Evolutionary conservation across 2,888 invertebrate species (phyloP).

Genomic region (Maniola hyperantus): DNA sequence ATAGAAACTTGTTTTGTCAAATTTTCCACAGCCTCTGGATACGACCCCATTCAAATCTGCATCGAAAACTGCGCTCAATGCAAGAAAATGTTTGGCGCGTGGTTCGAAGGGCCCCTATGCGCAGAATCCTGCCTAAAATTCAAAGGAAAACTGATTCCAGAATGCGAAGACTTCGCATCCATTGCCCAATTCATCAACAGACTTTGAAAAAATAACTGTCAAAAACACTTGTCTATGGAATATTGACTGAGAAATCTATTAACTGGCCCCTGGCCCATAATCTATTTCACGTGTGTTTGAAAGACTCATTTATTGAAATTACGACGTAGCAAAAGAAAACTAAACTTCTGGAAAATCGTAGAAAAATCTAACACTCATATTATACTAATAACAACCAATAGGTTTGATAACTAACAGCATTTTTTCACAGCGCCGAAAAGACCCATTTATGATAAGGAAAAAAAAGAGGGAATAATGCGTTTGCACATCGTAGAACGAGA

Average conservation of each 20-base stretch:
- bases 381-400: no score
- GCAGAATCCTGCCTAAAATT: constrained; percentile 92
- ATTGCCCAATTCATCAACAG: constrained; percentile 89
- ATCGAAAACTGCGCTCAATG: constrained; percentile 95
- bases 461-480: no score
- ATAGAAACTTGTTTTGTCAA: constrained; percentile 9
- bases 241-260: constrained; percentile 6
- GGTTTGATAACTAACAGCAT: no score
- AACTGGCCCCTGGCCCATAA: neutral
- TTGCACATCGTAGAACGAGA: neutral
- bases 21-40: constrained; percentile 66
- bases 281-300: neutral
- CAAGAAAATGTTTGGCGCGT: constrained; percentile 93
- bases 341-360: no score
- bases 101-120: constrained; percentile 93
- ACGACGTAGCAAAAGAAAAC: neutral
- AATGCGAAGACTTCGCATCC: constrained; percentile 91
- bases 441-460: no score
- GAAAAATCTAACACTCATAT: no score
- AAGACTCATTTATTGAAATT: neutral
- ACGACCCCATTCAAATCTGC: constrained; percentile 86
- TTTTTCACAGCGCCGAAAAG: no score
- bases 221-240: constrained; percentile 9
- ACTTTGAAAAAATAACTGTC: constrained; percentile 47
- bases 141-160: constrained; percentile 92